Evolutionary conservation across 2,113 vertebrate species (phyloP), one percentile per base, ranked within the genome.

Genomic region (Xenotilapia longispinis): DNA sequence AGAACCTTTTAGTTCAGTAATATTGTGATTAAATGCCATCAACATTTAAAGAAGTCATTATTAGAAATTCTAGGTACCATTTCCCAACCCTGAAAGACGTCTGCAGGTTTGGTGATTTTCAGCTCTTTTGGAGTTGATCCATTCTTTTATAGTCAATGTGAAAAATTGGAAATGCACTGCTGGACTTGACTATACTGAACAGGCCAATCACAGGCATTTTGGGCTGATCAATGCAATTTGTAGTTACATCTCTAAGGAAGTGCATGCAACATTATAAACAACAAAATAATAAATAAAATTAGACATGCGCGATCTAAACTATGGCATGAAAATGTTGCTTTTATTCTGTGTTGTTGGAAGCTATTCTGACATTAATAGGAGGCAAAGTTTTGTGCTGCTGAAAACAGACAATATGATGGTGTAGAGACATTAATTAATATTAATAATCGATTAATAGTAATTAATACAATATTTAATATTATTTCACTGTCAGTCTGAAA

Each of bases 391-490:
- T 65, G 58, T 65, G 31, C 58, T 65, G 60, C 60, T 65, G 17
- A 65, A 36, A 65, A 65, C 17, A 3, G 31, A 36, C 60, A 65
- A 7, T 63, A 11, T 19, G 58, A 36, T 63, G 58, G 15, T 63
- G 15, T 63, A 2, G 28, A 63, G 28, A 63, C 58, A 36, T 63
- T 11, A 63, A 63, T 2, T 19, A 11, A 63, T 63, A 33, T 33
- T 63, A 63, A 11, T 63, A 63, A 4, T 36, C 1, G 0, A n/a
- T 63, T 36, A 63, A 33, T 63, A 36, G 17, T 1, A 63, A 63
- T 63, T 19, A 63, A 63, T 63, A 63, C 0, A 63, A 19, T 63
- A 36, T 63, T 63, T 36, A 63, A n/a, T 1, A 11, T 5, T 63
- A 63, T 63, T 36, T 63, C 2, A 63, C 31, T 36, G 12, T 63